A percentile compares a stretch with the other conserved stretches of the same genome.
phyloP scores from a whole-genome alignment of 2,888 invertebrate species.

The Brenthis hecate region DNA sequence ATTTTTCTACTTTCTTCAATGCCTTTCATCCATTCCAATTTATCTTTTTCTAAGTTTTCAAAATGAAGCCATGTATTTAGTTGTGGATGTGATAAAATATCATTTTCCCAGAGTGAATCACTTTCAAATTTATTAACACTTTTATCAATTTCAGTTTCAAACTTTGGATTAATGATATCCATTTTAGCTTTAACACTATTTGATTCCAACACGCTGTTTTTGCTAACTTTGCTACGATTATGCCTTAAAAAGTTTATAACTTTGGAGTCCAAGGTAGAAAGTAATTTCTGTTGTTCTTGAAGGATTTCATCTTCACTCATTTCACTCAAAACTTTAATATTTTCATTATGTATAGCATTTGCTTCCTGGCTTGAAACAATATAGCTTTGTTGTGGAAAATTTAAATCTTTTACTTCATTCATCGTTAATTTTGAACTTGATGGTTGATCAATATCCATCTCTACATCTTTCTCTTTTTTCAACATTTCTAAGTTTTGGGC shows the following conservation, averaged over 20 bases:
- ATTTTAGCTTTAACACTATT: slow-evolving; percentile 49
- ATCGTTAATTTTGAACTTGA: slow-evolving; percentile 36
- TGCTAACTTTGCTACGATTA: slow-evolving; percentile 42
- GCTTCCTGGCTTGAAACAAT: slow-evolving; percentile 76
- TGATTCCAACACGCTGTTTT: slow-evolving; percentile 1
- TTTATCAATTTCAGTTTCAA: neutral
- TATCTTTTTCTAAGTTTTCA: slow-evolving; percentile 92
- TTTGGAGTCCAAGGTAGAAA: slow-evolving; percentile 84
- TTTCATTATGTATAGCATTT: slow-evolving; percentile 87
- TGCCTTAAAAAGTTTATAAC: slow-evolving; percentile 84
- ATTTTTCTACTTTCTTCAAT: slow-evolving; percentile 81
- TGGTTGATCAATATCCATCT: slow-evolving; percentile 60
- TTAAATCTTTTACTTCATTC: slow-evolving; percentile 40
- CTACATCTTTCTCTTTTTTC: slow-evolving; percentile 32
- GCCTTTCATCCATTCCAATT: slow-evolving; percentile 93
- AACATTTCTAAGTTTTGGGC: slow-evolving; percentile 67
- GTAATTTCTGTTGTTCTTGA: slow-evolving; percentile 86
- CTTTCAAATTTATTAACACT: slow-evolving; percentile 34
- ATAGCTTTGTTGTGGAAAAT: slow-evolving; percentile 67
- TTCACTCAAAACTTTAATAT: slow-evolving; percentile 83
- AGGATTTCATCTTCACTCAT: slow-evolving; percentile 90
- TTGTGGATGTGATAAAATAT: slow-evolving; percentile 83
- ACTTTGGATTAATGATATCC: slow-evolving; percentile 50
- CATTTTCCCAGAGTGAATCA: slow-evolving; percentile 76
- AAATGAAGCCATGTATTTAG: slow-evolving; percentile 91